Evolutionary conservation across 2,888 invertebrate genomes (phyloP).

Genomic region (Himalopsyche anomala): DNA sequence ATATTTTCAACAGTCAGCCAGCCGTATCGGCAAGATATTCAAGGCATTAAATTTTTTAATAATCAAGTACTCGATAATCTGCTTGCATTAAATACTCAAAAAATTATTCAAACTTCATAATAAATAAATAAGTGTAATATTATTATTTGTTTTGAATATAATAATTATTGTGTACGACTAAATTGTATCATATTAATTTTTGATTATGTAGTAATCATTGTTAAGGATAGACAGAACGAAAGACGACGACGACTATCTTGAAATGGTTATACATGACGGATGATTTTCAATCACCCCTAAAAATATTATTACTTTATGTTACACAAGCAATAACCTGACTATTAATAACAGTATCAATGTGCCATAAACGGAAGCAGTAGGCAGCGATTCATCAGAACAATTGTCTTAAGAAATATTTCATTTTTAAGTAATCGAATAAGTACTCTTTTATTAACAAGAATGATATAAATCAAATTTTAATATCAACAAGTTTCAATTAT

Average conservation of each 20-base stretch:
- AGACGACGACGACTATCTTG: neutral
- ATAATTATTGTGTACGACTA: neutral
- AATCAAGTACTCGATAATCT: constrained; percentile 11
- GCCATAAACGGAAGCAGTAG: neutral
- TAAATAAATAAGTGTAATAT: constrained; percentile 7
- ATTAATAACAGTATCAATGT: neutral
- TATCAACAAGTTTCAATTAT: too few relatives aligned
- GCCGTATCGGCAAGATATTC: constrained; percentile 29
- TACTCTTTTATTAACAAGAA: too few relatives aligned
- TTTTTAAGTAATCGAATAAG: too few relatives aligned
- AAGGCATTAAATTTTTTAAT: constrained; percentile 33
- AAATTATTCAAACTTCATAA: constrained; percentile 35
- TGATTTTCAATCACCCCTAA: neutral
- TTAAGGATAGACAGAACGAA: neutral
- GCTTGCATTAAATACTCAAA: constrained; percentile 3
- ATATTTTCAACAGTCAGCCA: constrained; percentile 35
- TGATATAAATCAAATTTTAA: too few relatives aligned
- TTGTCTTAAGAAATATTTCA: too few relatives aligned
- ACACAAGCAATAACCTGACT: neutral
- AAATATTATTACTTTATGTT: constrained; percentile 12
- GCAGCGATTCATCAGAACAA: too few relatives aligned
- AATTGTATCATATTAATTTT: constrained; percentile 2
- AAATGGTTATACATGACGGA: neutral
- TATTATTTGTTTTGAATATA: neutral
- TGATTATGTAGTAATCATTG: neutral